Percentiles rank a stretch among this genome's conserved stretches.
phyloP scores from a whole-genome alignment of 2,888 invertebrate genomes.

The Norana najaformis region DNA sequence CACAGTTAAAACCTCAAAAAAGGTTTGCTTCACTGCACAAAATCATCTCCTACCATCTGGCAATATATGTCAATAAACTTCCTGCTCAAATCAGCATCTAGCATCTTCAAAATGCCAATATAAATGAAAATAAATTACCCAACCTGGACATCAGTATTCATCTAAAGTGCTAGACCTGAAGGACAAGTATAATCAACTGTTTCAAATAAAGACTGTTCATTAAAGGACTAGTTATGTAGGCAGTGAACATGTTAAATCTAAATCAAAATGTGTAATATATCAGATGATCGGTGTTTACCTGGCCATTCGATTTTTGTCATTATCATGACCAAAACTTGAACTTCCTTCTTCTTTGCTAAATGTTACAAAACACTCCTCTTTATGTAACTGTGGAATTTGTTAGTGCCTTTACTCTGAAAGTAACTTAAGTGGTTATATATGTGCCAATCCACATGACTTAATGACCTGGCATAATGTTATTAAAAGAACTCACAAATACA shows the following conservation, averaged over 20 bases:
- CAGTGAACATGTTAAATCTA: not conserved
- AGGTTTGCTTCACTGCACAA: no score
- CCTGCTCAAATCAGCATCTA: not conserved
- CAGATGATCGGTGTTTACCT: constrained; percentile 26
- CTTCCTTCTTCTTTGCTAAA: constrained; percentile 36
- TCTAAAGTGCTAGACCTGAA: not conserved
- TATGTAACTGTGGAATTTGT: not conserved
- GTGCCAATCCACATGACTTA: no score
- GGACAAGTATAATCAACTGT: not conserved
- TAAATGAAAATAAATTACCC: not conserved
- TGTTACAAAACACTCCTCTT: not conserved
- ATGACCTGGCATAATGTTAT: no score
- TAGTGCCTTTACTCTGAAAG: no score
- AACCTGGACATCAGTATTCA: not conserved
- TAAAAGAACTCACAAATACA: no score
- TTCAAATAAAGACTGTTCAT: not conserved
- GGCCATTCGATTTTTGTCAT: constrained; percentile 36
- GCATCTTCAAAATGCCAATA: not conserved
- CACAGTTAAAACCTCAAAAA: not conserved
- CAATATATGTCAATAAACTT: not conserved
- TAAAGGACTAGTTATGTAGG: not conserved
- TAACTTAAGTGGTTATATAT: no score
- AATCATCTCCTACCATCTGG: not conserved
- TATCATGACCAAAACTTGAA: constrained; percentile 34
- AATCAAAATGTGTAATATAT: not conserved